phyloP scores from a whole-genome alignment of 2,797 vertebrate species.

The Columba guinea region DNA sequence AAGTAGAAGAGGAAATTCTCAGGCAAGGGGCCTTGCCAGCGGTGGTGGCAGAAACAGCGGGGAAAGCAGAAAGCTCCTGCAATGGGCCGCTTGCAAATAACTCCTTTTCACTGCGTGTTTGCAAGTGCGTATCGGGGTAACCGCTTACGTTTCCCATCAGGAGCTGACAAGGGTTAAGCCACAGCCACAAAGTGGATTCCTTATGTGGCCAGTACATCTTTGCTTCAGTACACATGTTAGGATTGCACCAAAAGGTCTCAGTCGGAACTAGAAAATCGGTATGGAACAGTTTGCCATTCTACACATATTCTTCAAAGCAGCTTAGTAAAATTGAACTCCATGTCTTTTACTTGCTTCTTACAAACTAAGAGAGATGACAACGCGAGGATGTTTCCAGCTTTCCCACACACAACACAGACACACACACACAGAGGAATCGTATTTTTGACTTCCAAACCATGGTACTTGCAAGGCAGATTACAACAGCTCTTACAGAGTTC shows the following conservation, averaged over 20 bases:
- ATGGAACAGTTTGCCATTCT: background rate
- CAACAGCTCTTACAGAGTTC: conserved; percentile 1
- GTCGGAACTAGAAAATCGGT: background rate
- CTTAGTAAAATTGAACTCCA: background rate
- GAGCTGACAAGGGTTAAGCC: background rate
- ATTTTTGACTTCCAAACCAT: background rate
- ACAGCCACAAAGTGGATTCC: background rate
- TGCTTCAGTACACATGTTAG: background rate
- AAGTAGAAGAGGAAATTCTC: background rate
- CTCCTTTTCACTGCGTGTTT: background rate
- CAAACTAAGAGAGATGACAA: background rate
- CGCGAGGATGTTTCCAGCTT: background rate
- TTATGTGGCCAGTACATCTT: background rate
- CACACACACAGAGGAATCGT: background rate
- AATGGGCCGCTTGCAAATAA: background rate
- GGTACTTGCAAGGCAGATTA: background rate
- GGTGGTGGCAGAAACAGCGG: background rate
- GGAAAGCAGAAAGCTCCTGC: background rate
- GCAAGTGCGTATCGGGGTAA: background rate
- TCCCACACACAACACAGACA: conserved; percentile 12
- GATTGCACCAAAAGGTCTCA: background rate
- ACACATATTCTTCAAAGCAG: background rate
- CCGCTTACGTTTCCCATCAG: background rate
- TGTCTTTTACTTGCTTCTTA: background rate
- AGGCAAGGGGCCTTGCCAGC: background rate